Conservation (phyloP, 2,113 vertebrate species). For the Oxyruncus cristatus region DNA sequence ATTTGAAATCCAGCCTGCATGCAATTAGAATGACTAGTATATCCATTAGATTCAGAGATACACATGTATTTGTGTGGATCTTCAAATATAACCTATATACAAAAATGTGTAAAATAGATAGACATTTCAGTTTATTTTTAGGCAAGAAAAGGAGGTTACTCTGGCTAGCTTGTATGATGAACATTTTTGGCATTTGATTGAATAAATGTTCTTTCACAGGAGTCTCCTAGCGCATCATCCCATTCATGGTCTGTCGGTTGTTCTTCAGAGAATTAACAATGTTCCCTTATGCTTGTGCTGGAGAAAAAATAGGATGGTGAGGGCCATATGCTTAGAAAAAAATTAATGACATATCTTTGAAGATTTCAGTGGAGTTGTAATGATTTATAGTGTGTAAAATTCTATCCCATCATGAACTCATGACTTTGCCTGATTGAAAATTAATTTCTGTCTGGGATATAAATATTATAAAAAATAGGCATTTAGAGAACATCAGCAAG, state of each 20-base stretch:
- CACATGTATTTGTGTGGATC: background rate
- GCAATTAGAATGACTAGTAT: background rate
- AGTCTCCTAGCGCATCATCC: background rate
- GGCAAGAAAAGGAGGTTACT: background rate
- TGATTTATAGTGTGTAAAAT: conserved; percentile 13
- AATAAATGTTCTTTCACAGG: conserved; percentile 3
- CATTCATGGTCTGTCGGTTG: background rate
- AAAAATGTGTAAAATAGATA: background rate
- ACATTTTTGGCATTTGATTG: background rate
- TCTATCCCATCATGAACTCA: background rate
- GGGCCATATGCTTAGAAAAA: background rate
- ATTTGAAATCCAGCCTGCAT: background rate
- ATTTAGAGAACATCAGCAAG: background rate
- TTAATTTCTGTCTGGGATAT: conserved; percentile 3
- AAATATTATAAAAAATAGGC: conserved; percentile 13
- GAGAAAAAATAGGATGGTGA: background rate
- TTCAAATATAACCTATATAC: background rate
- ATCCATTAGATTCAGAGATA: background rate
- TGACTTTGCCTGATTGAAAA: background rate
- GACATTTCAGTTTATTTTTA: background rate
- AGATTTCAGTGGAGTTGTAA: background rate
- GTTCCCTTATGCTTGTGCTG: background rate
- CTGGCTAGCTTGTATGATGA: background rate
- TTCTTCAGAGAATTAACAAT: background rate
- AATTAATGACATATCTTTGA: background rate